phyloP scores from a whole-genome alignment of 2,888 invertebrate species.

The Drosophila testacea region DNA sequence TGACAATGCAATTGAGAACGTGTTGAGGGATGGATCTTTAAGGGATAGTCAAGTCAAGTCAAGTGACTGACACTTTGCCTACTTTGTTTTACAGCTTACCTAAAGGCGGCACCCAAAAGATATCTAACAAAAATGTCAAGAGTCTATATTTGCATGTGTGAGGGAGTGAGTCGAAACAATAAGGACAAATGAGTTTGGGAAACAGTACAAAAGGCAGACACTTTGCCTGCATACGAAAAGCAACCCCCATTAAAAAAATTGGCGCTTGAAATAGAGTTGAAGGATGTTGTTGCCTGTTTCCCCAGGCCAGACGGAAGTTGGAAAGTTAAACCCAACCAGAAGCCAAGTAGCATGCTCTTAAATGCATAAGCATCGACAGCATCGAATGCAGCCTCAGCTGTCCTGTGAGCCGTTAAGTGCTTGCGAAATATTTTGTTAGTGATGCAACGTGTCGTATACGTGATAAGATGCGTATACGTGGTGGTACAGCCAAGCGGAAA shows the following conservation, averaged over 20 bases:
- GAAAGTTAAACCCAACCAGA: conserved; percentile 48
- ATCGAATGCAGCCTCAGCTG: conserved; percentile 24
- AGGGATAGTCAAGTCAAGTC: conserved; percentile 31
- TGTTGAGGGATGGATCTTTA: not conserved
- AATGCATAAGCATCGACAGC: conserved; percentile 43
- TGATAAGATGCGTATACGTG: conserved; percentile 68
- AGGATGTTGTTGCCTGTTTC: conserved; percentile 11
- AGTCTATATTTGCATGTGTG: conserved; percentile 4
- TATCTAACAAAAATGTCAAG: conserved; percentile 26
- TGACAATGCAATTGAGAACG: conserved; percentile 8
- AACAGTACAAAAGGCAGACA: conserved; percentile 36
- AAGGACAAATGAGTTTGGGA: conserved; percentile 37
- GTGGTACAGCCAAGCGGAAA: conserved; percentile 59
- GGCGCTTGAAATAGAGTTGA: conserved; percentile 2
- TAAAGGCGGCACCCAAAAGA: conserved; percentile 22
- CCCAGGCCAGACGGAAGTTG: conserved; percentile 51
- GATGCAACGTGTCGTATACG: conserved; percentile 68
- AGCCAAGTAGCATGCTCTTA: conserved; percentile 39
- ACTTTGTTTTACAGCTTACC: conserved; percentile 22
- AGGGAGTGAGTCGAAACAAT: conserved; percentile 34
- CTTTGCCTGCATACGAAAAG: conserved; percentile 12
- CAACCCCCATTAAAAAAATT: conserved; percentile 32
- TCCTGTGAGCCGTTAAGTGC: conserved; percentile 60
- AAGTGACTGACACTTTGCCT: conserved; percentile 27
- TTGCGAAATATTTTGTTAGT: conserved; percentile 52